These are phyloP conservation scores for Paradisaea rubra DNA, from an alignment of 2,113 vertebrate genomes.

Conservation along the genomic window DNA sequence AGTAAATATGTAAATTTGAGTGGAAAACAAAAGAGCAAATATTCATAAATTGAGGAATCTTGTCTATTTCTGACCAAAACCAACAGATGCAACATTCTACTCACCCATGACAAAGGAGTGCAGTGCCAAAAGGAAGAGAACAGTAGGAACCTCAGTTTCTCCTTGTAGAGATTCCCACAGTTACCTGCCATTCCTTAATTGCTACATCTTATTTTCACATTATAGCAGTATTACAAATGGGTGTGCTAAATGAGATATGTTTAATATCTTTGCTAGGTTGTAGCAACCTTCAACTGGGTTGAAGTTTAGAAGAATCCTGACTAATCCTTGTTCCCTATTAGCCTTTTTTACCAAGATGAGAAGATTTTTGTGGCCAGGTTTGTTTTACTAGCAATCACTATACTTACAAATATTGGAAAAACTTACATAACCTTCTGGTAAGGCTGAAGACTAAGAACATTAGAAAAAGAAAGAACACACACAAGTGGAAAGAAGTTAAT, in stretches of 20 bases:
- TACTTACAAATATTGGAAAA: neutral
- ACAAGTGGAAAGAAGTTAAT: neutral
- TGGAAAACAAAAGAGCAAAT: accelerated
- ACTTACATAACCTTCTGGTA: neutral
- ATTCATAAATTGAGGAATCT: neutral
- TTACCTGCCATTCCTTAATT: neutral
- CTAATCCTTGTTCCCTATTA: neutral
- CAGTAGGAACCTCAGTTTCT: neutral
- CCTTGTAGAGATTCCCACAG: neutral
- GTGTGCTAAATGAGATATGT: neutral
- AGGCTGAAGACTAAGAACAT: neutral
- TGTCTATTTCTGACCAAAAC: neutral
- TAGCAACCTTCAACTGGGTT: neutral
- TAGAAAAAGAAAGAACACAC: neutral
- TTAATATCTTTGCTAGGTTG: neutral
- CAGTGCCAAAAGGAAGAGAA: neutral
- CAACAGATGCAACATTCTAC: neutral
- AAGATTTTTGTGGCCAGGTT: neutral
- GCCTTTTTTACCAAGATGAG: neutral
- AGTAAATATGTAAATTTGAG: neutral
- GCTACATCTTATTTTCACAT: neutral
- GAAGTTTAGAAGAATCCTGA: neutral
- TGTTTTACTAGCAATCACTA: neutral
- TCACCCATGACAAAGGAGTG: neutral
- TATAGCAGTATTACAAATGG: neutral